These are phyloP conservation scores for Clanis bilineata DNA, from an alignment of 2,888 invertebrate species.

Conservation along the genomic window DNA sequence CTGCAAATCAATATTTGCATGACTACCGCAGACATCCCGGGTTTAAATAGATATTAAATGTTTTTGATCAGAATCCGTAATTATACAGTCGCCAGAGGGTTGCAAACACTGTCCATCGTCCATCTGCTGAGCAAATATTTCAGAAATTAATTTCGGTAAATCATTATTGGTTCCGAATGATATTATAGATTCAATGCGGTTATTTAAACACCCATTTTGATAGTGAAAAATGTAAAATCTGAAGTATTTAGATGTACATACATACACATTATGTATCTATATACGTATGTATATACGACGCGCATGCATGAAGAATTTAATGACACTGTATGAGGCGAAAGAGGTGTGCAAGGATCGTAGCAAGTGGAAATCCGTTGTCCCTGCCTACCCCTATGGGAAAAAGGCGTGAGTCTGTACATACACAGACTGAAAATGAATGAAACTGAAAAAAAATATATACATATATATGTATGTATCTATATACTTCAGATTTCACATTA, in stretches of 20 bases:
- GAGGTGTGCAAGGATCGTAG: no score
- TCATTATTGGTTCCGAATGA: neutral
- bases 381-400: no score
- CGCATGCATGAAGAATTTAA: no score
- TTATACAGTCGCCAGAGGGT: neutral
- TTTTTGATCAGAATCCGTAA: slow-evolving; percentile 5
- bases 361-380: no score
- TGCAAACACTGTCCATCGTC: slow-evolving; percentile 1
- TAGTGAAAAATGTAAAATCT: neutral
- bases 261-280: no score
- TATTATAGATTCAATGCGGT: neutral
- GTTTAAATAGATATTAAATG: neutral
- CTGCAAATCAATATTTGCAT: neutral
- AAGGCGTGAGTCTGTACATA: no score
- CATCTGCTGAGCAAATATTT: neutral
- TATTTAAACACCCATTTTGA: neutral
- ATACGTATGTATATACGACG: no score
- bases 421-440: no score
- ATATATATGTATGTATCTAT: no score
- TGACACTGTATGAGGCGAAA: no score
- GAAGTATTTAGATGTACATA: neutral
- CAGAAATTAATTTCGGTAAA: neutral
- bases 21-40: neutral
- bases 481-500: no score
- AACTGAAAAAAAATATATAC: no score